Base-by-base conservation (phyloP, 1,140 invertebrate genomes). In the Hermetia illucens region DNA sequence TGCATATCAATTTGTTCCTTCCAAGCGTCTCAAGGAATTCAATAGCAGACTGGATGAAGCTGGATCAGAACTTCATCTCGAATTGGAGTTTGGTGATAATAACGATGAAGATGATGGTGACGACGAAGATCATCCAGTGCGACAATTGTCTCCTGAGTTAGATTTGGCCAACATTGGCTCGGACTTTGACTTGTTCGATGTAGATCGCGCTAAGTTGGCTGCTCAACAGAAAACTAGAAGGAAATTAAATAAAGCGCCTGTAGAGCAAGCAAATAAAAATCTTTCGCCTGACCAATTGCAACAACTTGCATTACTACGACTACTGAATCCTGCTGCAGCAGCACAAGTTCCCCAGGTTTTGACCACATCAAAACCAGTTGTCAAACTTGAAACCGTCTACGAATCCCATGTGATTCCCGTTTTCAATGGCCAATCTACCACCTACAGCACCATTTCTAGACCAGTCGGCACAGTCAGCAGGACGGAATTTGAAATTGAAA, bases 1-100 rank as follows among this genome's bases (percentile, higher is more conserved):
- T 51, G 76, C 79, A 20, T 88, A 83, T 58, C 81, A 87, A 44
- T 87, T 87, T 48, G 79, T 83, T 19, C 82, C 83, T 0, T 85
- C 82, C 42, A 86, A 86, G 58, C 85, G 82, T 3, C 65, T 90
- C 10, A 88, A 85, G 45, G 86, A 92, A 55, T 88, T 89, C 57
- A 87, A 88, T 44, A 84, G 80, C 33, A 76, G 77, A 31, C 63
- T 86, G 20, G 82, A 89, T 51, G 83, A 88, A 62, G 83, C 85
- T n/a, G 84, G 83, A 2, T 86, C 82, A 2, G 84, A 89, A 56
- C 55, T 90, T 5, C 79, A 88, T 50, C 62, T 88, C 34, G 82
- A 90, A 53, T 58, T 89, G 10, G 82, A 90, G 50, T 82, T 84
- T 47, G 77, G 83, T 6, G 82, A 88, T 47, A 77, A 84, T 21